phyloP scores from a whole-genome alignment of 2,888 invertebrate genomes.

The Amaurobius ferox region DNA sequence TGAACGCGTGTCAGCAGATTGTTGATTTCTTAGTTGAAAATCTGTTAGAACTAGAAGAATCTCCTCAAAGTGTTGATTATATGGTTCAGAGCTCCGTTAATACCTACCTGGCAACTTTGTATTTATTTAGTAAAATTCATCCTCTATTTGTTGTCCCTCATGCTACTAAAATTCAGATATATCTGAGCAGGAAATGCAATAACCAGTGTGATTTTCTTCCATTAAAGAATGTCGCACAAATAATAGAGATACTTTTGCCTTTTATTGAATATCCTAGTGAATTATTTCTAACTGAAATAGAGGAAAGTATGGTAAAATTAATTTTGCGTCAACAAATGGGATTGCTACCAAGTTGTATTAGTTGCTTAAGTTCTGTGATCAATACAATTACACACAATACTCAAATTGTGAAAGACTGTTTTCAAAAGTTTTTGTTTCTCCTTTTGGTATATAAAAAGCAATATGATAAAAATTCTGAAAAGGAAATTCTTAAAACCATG shows the following conservation, averaged over 20 bases:
- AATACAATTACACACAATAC: conserved; percentile 97
- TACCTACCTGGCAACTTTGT: conserved; percentile 95
- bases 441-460: conserved; percentile 80
- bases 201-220: conserved; percentile 89
- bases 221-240: conserved; percentile 90
- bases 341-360: conserved; percentile 86
- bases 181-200: conserved; percentile 82
- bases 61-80: conserved; percentile 54
- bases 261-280: conserved; percentile 99
- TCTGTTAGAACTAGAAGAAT: conserved; percentile 84
- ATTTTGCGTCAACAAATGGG: conserved; percentile 87
- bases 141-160: conserved; percentile 96
- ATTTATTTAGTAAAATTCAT: conserved; percentile 96
- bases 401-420: conserved; percentile 94
- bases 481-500: conserved; percentile 79
- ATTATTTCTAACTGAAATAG: conserved; percentile 94
- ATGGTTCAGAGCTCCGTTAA: conserved; percentile 89
- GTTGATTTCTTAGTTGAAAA: conserved; percentile 98
- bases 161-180: conserved; percentile 95
- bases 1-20: conserved; percentile 94
- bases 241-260: conserved; percentile 94
- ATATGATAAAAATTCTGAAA: conserved; percentile 81
- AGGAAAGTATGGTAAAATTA: conserved; percentile 95
- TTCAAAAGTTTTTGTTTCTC: conserved; percentile 88
- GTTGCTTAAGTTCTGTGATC: conserved; percentile 95